Percentiles rank a stretch among this genome's conserved stretches.
Evolutionary conservation across 2,797 vertebrate species (phyloP).

Genomic region (Arrhamphus sclerolepis): DNA sequence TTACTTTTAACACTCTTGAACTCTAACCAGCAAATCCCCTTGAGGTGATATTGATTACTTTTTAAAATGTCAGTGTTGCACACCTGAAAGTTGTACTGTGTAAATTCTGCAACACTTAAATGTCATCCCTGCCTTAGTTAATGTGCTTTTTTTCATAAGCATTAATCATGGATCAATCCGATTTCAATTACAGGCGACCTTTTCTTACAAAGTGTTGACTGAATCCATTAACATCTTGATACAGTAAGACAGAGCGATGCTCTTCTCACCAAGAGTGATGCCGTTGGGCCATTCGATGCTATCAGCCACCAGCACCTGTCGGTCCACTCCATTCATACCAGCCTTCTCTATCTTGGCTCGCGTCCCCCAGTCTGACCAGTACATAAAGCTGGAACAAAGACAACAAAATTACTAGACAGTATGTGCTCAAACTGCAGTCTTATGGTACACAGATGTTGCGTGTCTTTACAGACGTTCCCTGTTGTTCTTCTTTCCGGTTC

Average conservation of each 20-base stretch:
- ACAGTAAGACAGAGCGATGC: neutral
- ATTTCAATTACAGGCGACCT: no score
- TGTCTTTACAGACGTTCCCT: no score
- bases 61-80: slow-evolving; percentile 56
- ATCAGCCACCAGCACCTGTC: slow-evolving; percentile 90
- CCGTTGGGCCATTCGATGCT: slow-evolving; percentile 98
- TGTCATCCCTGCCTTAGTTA: slow-evolving; percentile 3
- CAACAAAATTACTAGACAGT: no score
- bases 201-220: slow-evolving; percentile 2
- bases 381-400: slow-evolving; percentile 88
- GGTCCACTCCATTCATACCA: slow-evolving; percentile 92
- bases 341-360: slow-evolving; percentile 96
- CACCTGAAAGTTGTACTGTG: slow-evolving; percentile 17
- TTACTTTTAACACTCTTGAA: slow-evolving; percentile 40
- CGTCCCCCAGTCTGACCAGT: slow-evolving; percentile 98
- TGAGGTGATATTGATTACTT: slow-evolving; percentile 58
- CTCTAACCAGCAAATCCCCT: slow-evolving; percentile 54
- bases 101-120: slow-evolving; percentile 36
- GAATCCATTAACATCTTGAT: slow-evolving; percentile 2
- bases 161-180: no score
- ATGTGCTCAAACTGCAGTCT: no score
- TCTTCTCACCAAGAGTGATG: slow-evolving; percentile 90
- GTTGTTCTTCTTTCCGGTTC: no score
- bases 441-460: no score
- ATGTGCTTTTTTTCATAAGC: no score